Evolutionary conservation across 2,113 vertebrate species (phyloP).

Genomic region (Cochlearius cochlearius): DNA sequence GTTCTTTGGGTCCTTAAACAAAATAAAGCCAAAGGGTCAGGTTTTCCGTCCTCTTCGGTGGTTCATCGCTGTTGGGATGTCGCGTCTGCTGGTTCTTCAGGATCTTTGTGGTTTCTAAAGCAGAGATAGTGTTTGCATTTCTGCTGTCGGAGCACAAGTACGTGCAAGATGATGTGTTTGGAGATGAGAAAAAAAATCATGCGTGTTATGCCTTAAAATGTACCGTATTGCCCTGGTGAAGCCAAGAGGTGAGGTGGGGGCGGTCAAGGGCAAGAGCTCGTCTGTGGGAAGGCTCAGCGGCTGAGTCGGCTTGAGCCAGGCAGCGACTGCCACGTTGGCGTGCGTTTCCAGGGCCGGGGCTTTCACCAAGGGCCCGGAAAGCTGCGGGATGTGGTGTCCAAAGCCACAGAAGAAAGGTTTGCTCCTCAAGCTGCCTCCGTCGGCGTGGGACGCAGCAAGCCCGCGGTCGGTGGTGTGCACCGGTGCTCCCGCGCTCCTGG

Average conservation of each 20-base stretch:
- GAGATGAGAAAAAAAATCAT: neutral
- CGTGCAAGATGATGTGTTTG: neutral
- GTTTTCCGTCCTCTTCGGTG: neutral
- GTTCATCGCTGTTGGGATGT: neutral
- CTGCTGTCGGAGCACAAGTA: neutral
- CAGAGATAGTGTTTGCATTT: neutral
- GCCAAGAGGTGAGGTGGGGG: neutral
- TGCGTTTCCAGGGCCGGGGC: neutral
- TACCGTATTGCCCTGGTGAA: neutral
- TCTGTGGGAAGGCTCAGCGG: neutral
- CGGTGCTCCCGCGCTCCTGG: fast-evolving
- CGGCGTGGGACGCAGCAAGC: fast-evolving
- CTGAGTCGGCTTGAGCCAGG: neutral
- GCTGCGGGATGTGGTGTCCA: neutral
- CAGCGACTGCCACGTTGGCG: neutral
- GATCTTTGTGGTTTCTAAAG: neutral
- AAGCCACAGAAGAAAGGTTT: neutral
- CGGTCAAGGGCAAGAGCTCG: fast-evolving
- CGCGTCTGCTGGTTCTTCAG: neutral
- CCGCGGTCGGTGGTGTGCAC: fast-evolving
- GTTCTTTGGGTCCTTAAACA: neutral
- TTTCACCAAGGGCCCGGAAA: neutral
- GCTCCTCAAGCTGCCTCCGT: fast-evolving
- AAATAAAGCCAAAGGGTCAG: neutral
- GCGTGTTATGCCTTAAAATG: neutral